These are phyloP conservation scores for Synanthedon myopaeformis DNA, from an alignment of 2,888 invertebrate species.

Conservation along the genomic window DNA sequence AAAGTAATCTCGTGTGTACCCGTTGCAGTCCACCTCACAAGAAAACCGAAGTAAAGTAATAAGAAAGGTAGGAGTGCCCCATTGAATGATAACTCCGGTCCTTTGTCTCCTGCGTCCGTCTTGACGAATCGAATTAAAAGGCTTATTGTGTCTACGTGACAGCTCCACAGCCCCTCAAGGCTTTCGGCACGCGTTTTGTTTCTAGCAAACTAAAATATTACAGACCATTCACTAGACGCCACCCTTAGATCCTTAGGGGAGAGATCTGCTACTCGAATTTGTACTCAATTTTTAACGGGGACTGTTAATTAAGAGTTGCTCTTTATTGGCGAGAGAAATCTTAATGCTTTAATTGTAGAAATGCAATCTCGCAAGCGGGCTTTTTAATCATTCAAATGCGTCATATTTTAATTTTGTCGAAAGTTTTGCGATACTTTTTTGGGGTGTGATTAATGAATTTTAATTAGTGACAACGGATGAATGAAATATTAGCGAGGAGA, in stretches of 20 bases:
- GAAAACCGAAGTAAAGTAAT: slow-evolving; percentile 63
- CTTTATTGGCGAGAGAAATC: slow-evolving; percentile 63
- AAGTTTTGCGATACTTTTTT: slow-evolving; percentile 19
- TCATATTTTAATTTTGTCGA: slow-evolving; percentile 57
- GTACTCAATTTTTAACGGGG: slow-evolving; percentile 70
- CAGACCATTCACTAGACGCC: slow-evolving; percentile 64
- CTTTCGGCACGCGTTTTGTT: slow-evolving; percentile 54
- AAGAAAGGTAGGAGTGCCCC: slow-evolving; percentile 69
- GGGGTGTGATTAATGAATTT: slow-evolving; percentile 36
- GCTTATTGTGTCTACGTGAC: slow-evolving; percentile 71
- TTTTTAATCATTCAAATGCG: slow-evolving; percentile 61
- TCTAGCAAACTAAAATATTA: slow-evolving; percentile 70
- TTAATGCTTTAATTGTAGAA: slow-evolving; percentile 71
- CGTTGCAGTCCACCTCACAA: slow-evolving; percentile 40
- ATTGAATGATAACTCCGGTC: slow-evolving; percentile 68
- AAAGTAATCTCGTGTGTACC: slow-evolving; percentile 23
- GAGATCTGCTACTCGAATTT: slow-evolving; percentile 64
- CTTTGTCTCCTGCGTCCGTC: slow-evolving; percentile 66
- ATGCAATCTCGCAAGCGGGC: slow-evolving; percentile 62
- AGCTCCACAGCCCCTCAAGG: slow-evolving; percentile 38
- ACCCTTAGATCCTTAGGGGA: slow-evolving; percentile 28
- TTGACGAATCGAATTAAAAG: slow-evolving; percentile 71
- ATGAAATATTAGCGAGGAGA: neutral
- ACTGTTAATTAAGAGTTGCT: slow-evolving; percentile 66
- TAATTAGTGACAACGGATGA: slow-evolving; percentile 13